Base-by-base conservation (phyloP, 2,888 invertebrate genomes). In the Pristionchus exspectatus region DNA sequence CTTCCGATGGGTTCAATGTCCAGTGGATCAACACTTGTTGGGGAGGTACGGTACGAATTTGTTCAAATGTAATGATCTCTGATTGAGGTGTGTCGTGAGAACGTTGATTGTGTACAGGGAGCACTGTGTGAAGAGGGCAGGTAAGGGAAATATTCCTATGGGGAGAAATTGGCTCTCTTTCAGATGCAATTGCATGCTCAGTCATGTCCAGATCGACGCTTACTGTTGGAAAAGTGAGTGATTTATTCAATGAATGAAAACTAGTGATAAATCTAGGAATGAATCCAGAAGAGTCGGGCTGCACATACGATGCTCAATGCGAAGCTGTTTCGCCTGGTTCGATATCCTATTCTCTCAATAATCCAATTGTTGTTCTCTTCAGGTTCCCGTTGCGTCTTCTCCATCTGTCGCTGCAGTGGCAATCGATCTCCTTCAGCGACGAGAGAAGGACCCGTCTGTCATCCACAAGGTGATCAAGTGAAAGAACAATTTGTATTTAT, bases 361-460 rank as follows among this genome's bases (percentile, higher is more conserved):
- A 1, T n/a, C 9, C 7, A n/a, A n/a, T 7, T 0, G 0, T 14
- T 72, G 0, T 30, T 33, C 69, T 30, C 30, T 16, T 0, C 44
- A 77, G 77, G 77, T 44, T 85, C 90, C 16, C 77, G 81, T 9
- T 92, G 92, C 38, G 66, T 87, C 44, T 86, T 89, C 38, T 89
- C 89, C 2, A 89, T 89, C 84, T 89, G 89, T 89, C 77, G 85
- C 30, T 94, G 94, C 87, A 90, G 92, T 33, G 90, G 88, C 16
- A 91, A 88, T 33, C 91, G 92, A 59, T 90, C 90, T 66, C 90
- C 92, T 0, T 90, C 92, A 16, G 90, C 90, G 54, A 94, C 94
- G 10, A 89, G 92, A n/a, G 94, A 94, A 69, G 94, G 94, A 21
- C 87, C 92, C 21, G 93, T 94, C 54, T 94, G 94, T 90, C 93